Conservation (phyloP, 2,113 vertebrate species). For the Tragelaphus imberbis region DNA sequence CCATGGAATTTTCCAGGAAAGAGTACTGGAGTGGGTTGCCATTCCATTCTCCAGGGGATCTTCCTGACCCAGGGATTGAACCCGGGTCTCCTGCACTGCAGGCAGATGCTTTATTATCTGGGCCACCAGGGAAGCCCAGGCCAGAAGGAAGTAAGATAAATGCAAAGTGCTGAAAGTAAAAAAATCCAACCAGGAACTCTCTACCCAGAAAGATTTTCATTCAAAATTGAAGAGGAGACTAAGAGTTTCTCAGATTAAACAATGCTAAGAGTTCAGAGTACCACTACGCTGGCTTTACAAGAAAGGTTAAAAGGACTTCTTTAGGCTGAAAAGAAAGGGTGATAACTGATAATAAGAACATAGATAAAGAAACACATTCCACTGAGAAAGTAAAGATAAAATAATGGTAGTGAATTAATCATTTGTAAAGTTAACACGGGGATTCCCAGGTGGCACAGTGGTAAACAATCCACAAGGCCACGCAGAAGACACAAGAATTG, state of each 20-base stretch:
- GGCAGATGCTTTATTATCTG: neutral
- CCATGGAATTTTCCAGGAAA: neutral
- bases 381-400: neutral
- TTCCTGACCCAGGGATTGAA: neutral
- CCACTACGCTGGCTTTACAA: neutral
- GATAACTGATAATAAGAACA: neutral
- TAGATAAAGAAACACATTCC: neutral
- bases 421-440: neutral
- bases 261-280: neutral
- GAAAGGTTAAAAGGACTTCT: neutral
- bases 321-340: neutral
- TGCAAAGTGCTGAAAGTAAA: neutral
- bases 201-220: neutral
- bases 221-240: neutral
- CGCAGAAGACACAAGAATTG: neutral
- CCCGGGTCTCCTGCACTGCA: neutral
- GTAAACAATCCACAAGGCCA: neutral
- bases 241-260: neutral
- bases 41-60: neutral
- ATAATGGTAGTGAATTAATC: neutral
- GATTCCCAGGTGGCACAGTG: neutral
- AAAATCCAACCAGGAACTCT: neutral
- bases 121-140: neutral
- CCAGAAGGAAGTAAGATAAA: neutral
- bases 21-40: neutral